A percentile compares a stretch with the other conserved stretches of the same genome.
Evolutionary conservation across 2,888 invertebrate species (phyloP).

Genomic region (Acleris emargana): DNA sequence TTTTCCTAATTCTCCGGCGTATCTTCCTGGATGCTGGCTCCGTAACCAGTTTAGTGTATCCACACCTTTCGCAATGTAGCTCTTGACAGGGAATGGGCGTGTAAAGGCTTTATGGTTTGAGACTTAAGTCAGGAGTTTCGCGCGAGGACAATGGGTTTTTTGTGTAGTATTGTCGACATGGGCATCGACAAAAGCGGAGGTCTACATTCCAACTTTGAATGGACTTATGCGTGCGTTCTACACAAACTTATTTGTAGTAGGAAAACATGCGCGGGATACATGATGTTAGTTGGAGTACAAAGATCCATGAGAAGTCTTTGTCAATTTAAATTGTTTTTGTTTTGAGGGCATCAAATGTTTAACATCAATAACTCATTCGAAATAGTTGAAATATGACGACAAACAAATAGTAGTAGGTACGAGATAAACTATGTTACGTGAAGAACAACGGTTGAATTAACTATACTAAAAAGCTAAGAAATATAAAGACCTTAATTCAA

Average conservation of each 20-base stretch:
- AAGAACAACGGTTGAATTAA: not conserved
- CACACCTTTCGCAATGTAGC: constrained; percentile 57
- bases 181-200: constrained; percentile 16
- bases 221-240: not conserved
- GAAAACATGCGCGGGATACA: not conserved
- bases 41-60: constrained; percentile 40
- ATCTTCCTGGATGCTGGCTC: constrained; percentile 19
- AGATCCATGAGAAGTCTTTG: not conserved
- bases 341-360: not conserved
- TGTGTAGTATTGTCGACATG: constrained; percentile 12
- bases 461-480: not conserved
- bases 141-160: constrained; percentile 24
- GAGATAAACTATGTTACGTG: too few relatives aligned
- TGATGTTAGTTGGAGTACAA: too few relatives aligned
- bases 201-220: constrained; percentile 3
- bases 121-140: constrained; percentile 38
- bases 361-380: too few relatives aligned
- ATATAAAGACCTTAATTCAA: not conserved
- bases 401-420: too few relatives aligned
- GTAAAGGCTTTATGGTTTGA: constrained; percentile 48
- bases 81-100: constrained; percentile 71
- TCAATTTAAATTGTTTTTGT: not conserved
- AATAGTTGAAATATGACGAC: too few relatives aligned
- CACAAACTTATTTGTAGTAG: not conserved
- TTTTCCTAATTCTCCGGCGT: constrained; percentile 23